These are phyloP conservation scores for Corythucha ciliata DNA, from an alignment of 2,888 invertebrate genomes.

Conservation along the genomic window DNA sequence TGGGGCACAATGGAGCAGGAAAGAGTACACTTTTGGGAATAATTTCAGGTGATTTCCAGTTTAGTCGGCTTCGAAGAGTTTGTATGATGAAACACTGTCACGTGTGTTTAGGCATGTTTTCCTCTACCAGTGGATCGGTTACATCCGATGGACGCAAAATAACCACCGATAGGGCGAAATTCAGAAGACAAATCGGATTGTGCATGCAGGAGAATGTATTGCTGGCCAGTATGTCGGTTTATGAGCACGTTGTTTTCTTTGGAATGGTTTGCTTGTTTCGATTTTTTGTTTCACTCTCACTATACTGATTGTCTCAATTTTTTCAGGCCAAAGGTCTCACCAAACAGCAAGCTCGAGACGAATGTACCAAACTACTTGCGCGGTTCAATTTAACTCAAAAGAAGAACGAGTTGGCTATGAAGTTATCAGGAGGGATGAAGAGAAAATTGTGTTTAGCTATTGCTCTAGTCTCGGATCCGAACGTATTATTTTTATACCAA, in stretches of 20 bases:
- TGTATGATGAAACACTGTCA: background rate
- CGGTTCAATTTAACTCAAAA: too few relatives aligned
- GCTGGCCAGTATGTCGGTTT: slow-evolving; percentile 70
- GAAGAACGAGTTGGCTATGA: slow-evolving; percentile 49
- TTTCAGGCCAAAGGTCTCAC: slow-evolving; percentile 55
- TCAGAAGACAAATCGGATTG: slow-evolving; percentile 68
- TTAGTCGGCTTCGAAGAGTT: background rate
- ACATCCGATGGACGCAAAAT: slow-evolving; percentile 63
- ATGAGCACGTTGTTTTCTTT: slow-evolving; percentile 77
- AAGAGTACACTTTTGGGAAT: slow-evolving; percentile 70
- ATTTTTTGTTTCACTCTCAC: too few relatives aligned
- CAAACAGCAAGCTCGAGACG: slow-evolving; percentile 43
- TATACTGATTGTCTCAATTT: too few relatives aligned
- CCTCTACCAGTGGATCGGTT: slow-evolving; percentile 61
- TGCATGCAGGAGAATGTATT: slow-evolving; percentile 86
- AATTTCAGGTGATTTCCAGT: slow-evolving; percentile 48
- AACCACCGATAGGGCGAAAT: slow-evolving; percentile 51
- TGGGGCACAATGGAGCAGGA: slow-evolving; percentile 84
- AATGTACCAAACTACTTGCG: slow-evolving; percentile 50
- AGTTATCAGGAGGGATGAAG: slow-evolving; percentile 89
- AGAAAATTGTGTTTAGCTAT: slow-evolving; percentile 77
- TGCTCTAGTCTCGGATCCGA: slow-evolving; percentile 70
- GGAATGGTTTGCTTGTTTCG: too few relatives aligned
- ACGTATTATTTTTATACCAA: slow-evolving; percentile 37
- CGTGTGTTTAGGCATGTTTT: slow-evolving; percentile 56